Evolutionary conservation across 2,888 invertebrate species (phyloP), one percentile per base, ranked within the genome.

Genomic region (Artemia sinica): DNA sequence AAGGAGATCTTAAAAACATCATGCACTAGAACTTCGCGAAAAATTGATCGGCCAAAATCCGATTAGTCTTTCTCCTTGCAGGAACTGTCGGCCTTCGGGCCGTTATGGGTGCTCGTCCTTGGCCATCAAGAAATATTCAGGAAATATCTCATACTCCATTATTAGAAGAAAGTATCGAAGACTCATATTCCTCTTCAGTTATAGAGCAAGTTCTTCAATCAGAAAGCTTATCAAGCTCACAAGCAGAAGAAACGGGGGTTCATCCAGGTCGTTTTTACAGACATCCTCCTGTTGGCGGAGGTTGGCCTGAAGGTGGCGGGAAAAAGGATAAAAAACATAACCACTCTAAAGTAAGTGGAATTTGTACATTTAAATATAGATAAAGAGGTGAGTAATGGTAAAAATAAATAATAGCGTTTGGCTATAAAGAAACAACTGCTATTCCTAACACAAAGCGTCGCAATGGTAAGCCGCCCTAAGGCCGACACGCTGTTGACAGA

Each of bases 71-170:
- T 58, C 58, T 58, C 10, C 28, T 58, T 58, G 10, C 10, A 58
- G 63, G 63, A 28, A 58, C 63, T 18, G 63, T 28, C 63, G 63
- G 63, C 63, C 63, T 58, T 58, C 28, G 63, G 63, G 63, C 63
- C 63, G 63, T 58, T 58, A 58, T 58, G 63, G 63, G 63, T 58
- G 28, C 63, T 58, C 63, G 63, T 58, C 28, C 63, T 28, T 58
- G 63, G 63, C 28, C 63, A 58, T 58, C 63, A n/a, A 58, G 28
- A 58, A 58, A 58, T 18, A 28, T 58, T 18, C 63, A n/a, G 63
- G 63, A 58, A n/a, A 18, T 28, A 9, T 58, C 63, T 28, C 63
- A 10, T 9, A n/a, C 14, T 18, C 11, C 28, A 58, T 28, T 58
- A 28, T 28, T 58, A 28, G 63, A 58, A 28, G 63, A 58, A 58